Evolutionary conservation across 2,797 vertebrate species (phyloP), one percentile per base, ranked within the genome.

Genomic region (Lycodopsis pacificus): DNA sequence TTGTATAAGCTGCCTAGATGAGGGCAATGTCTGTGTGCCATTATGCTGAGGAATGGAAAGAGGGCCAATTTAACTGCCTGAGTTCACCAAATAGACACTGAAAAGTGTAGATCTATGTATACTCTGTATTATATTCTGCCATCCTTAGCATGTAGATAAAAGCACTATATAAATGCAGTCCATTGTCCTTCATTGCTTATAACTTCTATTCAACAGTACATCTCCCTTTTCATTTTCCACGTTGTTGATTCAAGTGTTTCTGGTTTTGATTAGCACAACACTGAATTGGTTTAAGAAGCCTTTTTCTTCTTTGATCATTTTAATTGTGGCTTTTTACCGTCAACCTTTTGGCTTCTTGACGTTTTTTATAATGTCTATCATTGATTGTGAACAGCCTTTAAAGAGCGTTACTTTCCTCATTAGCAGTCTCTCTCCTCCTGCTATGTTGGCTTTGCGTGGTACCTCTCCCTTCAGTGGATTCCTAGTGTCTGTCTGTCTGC

Each of bases 401-500:
- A 86, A 85, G 74, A 77, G 65, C 72, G 71, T 59, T 80, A 85
- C 70, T 78, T 85, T 87, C 53, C 89, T 93, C 90, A 92, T 92
- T 94, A 93, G 83, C 79, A 83, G 78, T 85, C 80, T 12, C 81
- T 88, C 65, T 89, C 81, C 82, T 87, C 84, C 86, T 79, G 79
- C 83, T 86, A 79, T 82, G 76, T 73, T 90, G 86, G 90, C 87
- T 76, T 79, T 48, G 83, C 34, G 34, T 82, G 77, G 65, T 69
- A 75, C 80, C 73, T 77, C 89, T 91, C 80, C 82, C 86, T 87
- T 90, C 83, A 89, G 83, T 85, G 80, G 82, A 87, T 89, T 77
- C 87, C 79, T 27, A 85, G 80, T 79, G 79, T 88, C 63, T 89
- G 69, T 78, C 82, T 86, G 82, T 88, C 85, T 86, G 85, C 57